Percentiles rank a stretch among this genome's conserved stretches.
These are phyloP conservation scores for Dinomys branickii DNA, from an alignment of 2,113 vertebrate species.

Conservation along the genomic window DNA sequence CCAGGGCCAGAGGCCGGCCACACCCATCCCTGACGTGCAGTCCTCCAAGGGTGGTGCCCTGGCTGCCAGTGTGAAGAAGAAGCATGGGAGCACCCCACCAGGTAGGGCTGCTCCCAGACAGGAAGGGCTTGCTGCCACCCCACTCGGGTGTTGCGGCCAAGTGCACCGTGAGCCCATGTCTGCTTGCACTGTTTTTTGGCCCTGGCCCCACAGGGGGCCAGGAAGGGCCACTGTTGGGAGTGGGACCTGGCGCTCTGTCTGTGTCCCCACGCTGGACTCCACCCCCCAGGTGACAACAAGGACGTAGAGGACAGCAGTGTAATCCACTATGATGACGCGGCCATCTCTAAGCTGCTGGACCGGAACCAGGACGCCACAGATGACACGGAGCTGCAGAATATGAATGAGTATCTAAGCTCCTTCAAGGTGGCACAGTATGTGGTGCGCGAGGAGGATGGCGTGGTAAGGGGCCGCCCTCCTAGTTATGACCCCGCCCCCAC, in stretches of 20 bases:
- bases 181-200: rapidly evolving
- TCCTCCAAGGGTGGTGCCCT: slow-evolving; percentile 81
- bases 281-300: slow-evolving; percentile 92
- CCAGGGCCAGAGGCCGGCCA: slow-evolving; percentile 84
- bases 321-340: slow-evolving; percentile 97
- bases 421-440: slow-evolving; percentile 99
- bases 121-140: rapidly evolving
- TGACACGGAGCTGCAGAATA: slow-evolving; percentile 98
- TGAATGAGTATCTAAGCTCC: slow-evolving; percentile 99
- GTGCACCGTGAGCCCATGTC: too few relatives aligned
- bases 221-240: not conserved
- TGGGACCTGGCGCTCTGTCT: not conserved
- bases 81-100: slow-evolving; percentile 85
- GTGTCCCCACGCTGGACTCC: not conserved
- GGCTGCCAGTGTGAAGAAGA: slow-evolving; percentile 83
- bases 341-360: slow-evolving; percentile 97
- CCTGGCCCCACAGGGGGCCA: not conserved
- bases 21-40: slow-evolving; percentile 80
- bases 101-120: slow-evolving; percentile 68
- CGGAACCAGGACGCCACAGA: slow-evolving; percentile 96
- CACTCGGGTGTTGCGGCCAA: rapidly evolving
- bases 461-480: slow-evolving; percentile 88
- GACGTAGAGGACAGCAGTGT: slow-evolving; percentile 97
- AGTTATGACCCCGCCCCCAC: not conserved
- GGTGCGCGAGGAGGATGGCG: slow-evolving; percentile 97